Evolutionary conservation across 2,888 invertebrate genomes (phyloP), one percentile per base, ranked within the genome.

Genomic region (Lochmaea capreae): DNA sequence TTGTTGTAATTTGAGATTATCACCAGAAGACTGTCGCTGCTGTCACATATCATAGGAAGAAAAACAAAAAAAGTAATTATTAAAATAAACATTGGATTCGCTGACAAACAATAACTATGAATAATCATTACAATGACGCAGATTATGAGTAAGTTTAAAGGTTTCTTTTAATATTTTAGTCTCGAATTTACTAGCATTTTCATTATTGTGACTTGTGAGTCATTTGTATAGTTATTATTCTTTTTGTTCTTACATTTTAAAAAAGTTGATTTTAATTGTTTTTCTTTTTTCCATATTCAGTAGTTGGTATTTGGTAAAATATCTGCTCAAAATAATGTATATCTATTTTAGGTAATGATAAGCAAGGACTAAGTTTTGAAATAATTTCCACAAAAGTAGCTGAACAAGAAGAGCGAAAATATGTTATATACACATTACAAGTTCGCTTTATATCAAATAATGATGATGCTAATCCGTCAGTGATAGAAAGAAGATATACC

Each of bases 401-500:
- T 78, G 89, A 89, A n/a, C 86, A 86, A 46, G 89, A 88, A 65
- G 91, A 91, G 76, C 93, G 92, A 82, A 93, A 93, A 82, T 91
- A 90, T 86, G 93, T 94, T 10, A 89, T 93, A 0, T 94, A 94
- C 78, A 92, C 91, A 83, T 83, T 94, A 68, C 91, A 90, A 84
- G 90, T 92, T 46, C 87, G 91, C 54, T 92, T 90, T 82, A 90
- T 91, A 79, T 88, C 89, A n/a, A 87, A 88, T 18, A 88, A 85
- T 77, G 87, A 87, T 76, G 93, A 93, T 85, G 85, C 80, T 52
- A 82, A 88, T 49, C 92, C 93, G 18, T 91, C 90, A 0, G 89
- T 89, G 75, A 91, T 93, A 65, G 92, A 93, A 81, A 87, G 94
- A 67, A 89, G 94, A 79, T 94, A 94, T 84, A 93, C 93, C 9